Conservation (phyloP, 2,113 vertebrate species). For the Gila orcuttii region DNA sequence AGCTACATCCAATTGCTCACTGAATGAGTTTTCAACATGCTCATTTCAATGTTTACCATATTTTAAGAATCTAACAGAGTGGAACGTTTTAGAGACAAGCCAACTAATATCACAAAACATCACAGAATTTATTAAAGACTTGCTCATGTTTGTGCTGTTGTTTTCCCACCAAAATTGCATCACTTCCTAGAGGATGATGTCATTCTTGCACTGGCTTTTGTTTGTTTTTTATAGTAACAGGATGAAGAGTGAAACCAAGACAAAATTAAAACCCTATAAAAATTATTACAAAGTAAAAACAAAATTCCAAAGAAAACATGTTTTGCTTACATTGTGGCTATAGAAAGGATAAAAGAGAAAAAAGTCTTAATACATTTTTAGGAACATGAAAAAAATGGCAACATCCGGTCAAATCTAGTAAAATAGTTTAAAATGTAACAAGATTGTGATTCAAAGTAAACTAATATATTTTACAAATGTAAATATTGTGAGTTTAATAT, state of each 20-base stretch:
- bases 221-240: not conserved
- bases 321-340: not conserved
- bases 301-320: not conserved
- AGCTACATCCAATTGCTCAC: not conserved
- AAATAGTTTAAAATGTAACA: not conserved
- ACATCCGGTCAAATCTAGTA: not conserved
- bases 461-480: not conserved
- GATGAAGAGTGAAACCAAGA: not conserved
- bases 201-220: not conserved
- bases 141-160: not conserved
- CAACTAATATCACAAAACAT: slow-evolving; percentile 2
- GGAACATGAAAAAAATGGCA: too few relatives aligned
- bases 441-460: not conserved
- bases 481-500: not conserved
- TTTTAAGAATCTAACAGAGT: not conserved
- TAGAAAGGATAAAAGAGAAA: not conserved
- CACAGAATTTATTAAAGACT: not conserved
- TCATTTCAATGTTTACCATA: not conserved
- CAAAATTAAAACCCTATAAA: not conserved
- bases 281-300: not conserved
- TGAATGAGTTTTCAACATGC: not conserved
- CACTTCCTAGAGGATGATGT: slow-evolving; percentile 1
- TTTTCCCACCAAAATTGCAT: not conserved
- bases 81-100: not conserved
- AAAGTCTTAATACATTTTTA: not conserved